A percentile compares a stretch with the other conserved stretches of the same genome.
phyloP scores from a whole-genome alignment of 2,888 invertebrate species.

The Ornithoptera alexandrae region DNA sequence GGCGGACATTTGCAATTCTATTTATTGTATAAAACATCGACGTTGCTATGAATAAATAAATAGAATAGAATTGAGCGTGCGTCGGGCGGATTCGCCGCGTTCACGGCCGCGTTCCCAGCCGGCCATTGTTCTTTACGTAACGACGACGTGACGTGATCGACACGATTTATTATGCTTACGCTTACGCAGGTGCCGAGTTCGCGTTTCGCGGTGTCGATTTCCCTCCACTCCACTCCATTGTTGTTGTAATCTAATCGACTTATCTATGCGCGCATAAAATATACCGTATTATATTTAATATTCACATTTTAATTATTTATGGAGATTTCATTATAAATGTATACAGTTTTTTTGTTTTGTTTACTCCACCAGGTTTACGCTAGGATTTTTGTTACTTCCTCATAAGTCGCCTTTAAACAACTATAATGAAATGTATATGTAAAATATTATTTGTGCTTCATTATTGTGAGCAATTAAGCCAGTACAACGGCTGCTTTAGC shows the following conservation, averaged over 20 bases:
- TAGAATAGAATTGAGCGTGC: slow-evolving; percentile 42
- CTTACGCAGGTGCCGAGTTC: slow-evolving; percentile 55
- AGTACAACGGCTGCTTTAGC: slow-evolving; percentile 36
- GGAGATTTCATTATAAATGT: not conserved
- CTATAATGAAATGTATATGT: not conserved
- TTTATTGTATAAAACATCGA: slow-evolving; percentile 61
- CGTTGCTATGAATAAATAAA: slow-evolving; percentile 65
- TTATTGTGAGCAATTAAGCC: not conserved
- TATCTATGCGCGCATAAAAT: slow-evolving; percentile 37
- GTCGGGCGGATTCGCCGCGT: slow-evolving; percentile 56
- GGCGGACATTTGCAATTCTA: slow-evolving; percentile 64
- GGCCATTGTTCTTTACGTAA: slow-evolving; percentile 76
- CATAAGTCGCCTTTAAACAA: too few species aligned
- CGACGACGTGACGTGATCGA: slow-evolving; percentile 50
- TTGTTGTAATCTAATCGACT: slow-evolving; percentile 51
- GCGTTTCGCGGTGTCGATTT: slow-evolving; percentile 62
- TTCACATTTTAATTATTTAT: slow-evolving; percentile 34
- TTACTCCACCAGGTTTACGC: too few species aligned
- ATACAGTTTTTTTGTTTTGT: not conserved
- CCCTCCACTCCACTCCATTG: slow-evolving; percentile 55
- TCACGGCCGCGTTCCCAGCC: slow-evolving; percentile 69
- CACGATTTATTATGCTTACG: slow-evolving; percentile 55
- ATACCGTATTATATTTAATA: slow-evolving; percentile 31
- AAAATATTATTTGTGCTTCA: not conserved
- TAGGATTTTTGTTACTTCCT: too few species aligned